Evolutionary conservation across 2,888 invertebrate genomes (phyloP), one percentile per base, ranked within the genome.

Genomic region (Neoaliturus tenellus): DNA sequence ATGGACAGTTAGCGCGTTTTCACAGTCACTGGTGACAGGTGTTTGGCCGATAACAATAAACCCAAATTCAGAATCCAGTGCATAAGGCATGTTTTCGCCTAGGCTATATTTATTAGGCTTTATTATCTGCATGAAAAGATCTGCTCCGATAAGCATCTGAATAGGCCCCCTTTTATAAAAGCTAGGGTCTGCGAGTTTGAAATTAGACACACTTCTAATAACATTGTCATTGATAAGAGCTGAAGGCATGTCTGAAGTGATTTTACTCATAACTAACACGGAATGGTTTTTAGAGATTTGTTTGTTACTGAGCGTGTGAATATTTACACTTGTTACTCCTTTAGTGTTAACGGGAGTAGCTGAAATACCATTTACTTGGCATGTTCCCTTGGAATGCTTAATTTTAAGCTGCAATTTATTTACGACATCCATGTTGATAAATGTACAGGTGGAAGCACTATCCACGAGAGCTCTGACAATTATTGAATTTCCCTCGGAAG

Each of bases 101-200:
- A 71, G 35, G 35, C 71, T 71, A 35, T 71, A 71, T 39, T 71
- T 71, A 33, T 39, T 71, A 71, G 71, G 71, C 71, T 71, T 71
- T 6, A 71, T 71, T 14, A 33, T n/a, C n/a, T n/a, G n/a, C n/a
- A n/a, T n/a, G n/a, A n/a, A n/a, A n/a, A n/a, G n/a, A n/a, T n/a
- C n/a, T 35, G 71, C 71, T 8, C 71, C 71, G n/a, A 35, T 35
- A 35, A 71, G 71, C 35, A 35, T 71, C n/a, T 71, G 71, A n/a
- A 35, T 71, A 71, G 71, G 39, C 31, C 71, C 71, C 14, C 33
- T 33, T 39, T 71, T 71, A 20, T 71, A n/a, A 33, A 71, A 71
- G 35, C 35, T 35, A n/a, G 33, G 33, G 23, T 71, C 39, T 4
- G 71, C 71, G 3, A 71, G 71, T 71, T 71, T 35, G 20, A 71